Base-by-base conservation (phyloP, 2,797 vertebrate genomes). In the Brachyalestes nurse region DNA sequence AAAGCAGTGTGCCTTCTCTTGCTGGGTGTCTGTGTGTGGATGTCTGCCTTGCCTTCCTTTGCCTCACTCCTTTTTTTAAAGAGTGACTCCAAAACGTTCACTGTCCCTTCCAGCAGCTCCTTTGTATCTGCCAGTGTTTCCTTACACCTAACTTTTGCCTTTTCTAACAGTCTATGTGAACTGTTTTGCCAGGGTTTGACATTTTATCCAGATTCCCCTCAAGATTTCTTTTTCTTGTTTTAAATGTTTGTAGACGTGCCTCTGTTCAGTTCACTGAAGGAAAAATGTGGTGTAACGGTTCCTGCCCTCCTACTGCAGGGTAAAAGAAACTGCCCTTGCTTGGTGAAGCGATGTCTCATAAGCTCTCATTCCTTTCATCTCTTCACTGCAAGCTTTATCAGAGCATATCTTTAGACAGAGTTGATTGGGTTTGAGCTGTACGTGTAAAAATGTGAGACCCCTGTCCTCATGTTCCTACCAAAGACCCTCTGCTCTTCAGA, bases 1-100 rank as follows among this genome's bases (percentile, higher is more conserved):
- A 86, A 93, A 93, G 91, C 93, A 88, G 90, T 87, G 94, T 95
- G 94, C 94, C 94, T 95, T 93, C 88, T 91, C 79, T 90, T 90
- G 88, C 74, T 88, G 84, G 91, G 91, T 88, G 87, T 88, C 84
- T 92, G 91, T 88, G 87, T 89, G 70, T 89, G 87, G 92, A 89
- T 92, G 90, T 90, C 80, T 77, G 47, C 73, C 83, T 82, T 79
- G 51, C 84, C 75, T 60, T 75, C 53, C 72, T 78, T 66, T 72
- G 42, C 69, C 53, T 78, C 45, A 47, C 65, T 57, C 45, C 42
- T 66, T 25, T 62, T 78, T 42, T 58, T 28, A 28, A 67, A 57
- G 57, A 78, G 58, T 72, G 81, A 81, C 76, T 77, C 23, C 64
- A 75, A 79, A 80, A 76, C 25, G 61, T 82, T 84, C 78, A 53